Evolutionary conservation across 2,797 vertebrate genomes (phyloP).

Genomic region (Hippopotamyrus pictus): DNA sequence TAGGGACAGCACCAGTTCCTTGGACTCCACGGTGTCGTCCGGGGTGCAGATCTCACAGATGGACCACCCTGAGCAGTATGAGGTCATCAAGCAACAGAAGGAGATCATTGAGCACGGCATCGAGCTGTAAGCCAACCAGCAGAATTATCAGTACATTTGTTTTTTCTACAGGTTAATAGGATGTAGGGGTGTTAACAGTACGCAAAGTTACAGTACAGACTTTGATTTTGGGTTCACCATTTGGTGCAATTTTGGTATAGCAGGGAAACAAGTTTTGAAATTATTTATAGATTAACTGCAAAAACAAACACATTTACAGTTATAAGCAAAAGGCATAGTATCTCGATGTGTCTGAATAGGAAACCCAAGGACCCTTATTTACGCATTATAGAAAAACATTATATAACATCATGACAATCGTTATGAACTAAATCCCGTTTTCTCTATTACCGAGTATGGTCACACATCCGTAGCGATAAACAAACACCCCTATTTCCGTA

Average conservation of each 20-base stretch:
- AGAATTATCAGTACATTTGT: neutral
- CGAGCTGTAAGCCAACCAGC: conserved; percentile 74
- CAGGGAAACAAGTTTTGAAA: neutral
- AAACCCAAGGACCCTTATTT: neutral
- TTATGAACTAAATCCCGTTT: neutral
- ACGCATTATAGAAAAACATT: neutral
- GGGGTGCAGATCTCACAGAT: conserved; percentile 65
- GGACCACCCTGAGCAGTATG: conserved; percentile 88
- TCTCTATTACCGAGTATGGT: neutral
- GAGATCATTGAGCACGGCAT: conserved; percentile 96
- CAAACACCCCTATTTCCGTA: neutral
- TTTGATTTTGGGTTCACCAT: neutral
- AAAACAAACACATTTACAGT: neutral
- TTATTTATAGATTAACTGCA: neutral
- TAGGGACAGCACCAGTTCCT: conserved; percentile 79
- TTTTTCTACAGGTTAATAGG: neutral
- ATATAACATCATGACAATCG: neutral
- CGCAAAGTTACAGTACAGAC: neutral
- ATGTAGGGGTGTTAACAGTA: neutral
- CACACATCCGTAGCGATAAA: neutral
- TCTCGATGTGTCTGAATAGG: neutral
- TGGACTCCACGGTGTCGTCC: conserved; percentile 83
- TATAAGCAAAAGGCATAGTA: neutral
- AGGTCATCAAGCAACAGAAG: conserved; percentile 97
- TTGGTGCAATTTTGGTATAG: neutral